Evolutionary conservation across 1,140 invertebrate genomes (phyloP).

Genomic region (Lucilia cuprina): DNA sequence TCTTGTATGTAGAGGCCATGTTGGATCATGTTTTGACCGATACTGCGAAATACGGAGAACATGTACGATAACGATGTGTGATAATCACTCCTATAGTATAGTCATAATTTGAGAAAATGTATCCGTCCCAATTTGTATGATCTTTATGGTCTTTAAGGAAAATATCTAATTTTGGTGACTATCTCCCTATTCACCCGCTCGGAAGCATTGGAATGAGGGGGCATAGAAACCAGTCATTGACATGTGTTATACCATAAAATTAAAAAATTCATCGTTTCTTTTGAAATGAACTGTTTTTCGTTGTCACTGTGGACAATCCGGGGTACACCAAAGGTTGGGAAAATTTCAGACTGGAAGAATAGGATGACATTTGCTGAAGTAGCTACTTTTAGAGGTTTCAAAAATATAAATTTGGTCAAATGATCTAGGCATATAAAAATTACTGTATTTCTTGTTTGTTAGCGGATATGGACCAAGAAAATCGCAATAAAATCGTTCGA

Average conservation of each 20-base stretch:
- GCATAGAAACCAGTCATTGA: not conserved
- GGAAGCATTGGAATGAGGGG: not conserved
- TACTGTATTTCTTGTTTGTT: not conserved
- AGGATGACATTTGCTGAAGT: not conserved
- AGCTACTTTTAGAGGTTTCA: not conserved
- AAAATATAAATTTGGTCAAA: not conserved
- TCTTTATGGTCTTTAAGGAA: not conserved
- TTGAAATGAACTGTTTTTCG: not conserved
- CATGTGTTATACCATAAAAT: not conserved
- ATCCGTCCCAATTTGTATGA: not conserved
- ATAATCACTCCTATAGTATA: not conserved
- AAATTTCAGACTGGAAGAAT: not conserved
- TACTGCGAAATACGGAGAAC: not conserved
- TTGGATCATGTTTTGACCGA: not conserved
- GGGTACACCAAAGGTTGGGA: not conserved
- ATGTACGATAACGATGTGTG: not conserved
- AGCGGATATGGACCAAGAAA: not conserved
- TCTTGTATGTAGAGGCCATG: not conserved
- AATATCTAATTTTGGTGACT: not conserved
- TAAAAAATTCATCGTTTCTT: not conserved
- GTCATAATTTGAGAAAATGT: not conserved
- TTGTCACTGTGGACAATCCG: not conserved
- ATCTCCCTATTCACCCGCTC: conserved; percentile 2
- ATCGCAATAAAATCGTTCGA: not conserved
- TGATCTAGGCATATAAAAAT: not conserved